phyloP scores from a whole-genome alignment of 2,888 invertebrate genomes.

The Diplazon laetatorius region DNA sequence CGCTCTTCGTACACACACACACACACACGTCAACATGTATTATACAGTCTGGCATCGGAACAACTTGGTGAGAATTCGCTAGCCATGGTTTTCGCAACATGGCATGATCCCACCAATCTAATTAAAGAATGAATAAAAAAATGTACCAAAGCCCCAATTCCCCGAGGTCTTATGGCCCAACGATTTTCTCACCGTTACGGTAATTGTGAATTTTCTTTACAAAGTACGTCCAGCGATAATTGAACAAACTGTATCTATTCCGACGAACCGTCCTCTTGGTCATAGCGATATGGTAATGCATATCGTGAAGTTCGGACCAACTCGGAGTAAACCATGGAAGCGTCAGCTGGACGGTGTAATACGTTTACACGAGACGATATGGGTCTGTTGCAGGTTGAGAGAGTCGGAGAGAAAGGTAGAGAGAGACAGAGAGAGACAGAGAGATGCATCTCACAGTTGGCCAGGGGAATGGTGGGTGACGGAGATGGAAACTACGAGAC shows the following conservation, averaged over 20 bases:
- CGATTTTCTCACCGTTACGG: too few relatives aligned
- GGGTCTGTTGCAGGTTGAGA: neutral
- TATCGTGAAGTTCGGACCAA: too few relatives aligned
- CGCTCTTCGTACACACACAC: neutral
- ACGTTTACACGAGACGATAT: neutral
- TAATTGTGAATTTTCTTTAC: too few relatives aligned
- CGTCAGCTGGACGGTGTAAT: slow-evolving; percentile 11
- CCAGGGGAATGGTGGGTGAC: neutral
- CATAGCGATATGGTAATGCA: too few relatives aligned
- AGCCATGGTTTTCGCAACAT: slow-evolving; percentile 45
- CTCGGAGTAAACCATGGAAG: too few relatives aligned
- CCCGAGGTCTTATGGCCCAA: too few relatives aligned
- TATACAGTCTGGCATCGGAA: slow-evolving; percentile 34
- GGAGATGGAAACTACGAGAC: slow-evolving; percentile 17
- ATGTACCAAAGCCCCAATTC: too few relatives aligned
- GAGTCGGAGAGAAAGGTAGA: neutral
- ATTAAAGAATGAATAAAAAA: slow-evolving; percentile 23
- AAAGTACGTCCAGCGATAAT: too few relatives aligned
- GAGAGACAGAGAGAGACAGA: too few relatives aligned
- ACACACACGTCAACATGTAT: slow-evolving; percentile 31
- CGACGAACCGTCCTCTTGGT: too few relatives aligned
- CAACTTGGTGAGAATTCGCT: slow-evolving; percentile 58
- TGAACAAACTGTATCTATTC: too few relatives aligned
- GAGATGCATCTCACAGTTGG: too few relatives aligned
- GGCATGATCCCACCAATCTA: slow-evolving; percentile 49